phyloP scores from a whole-genome alignment of 2,797 vertebrate species.

The Microcaecilia unicolor region DNA sequence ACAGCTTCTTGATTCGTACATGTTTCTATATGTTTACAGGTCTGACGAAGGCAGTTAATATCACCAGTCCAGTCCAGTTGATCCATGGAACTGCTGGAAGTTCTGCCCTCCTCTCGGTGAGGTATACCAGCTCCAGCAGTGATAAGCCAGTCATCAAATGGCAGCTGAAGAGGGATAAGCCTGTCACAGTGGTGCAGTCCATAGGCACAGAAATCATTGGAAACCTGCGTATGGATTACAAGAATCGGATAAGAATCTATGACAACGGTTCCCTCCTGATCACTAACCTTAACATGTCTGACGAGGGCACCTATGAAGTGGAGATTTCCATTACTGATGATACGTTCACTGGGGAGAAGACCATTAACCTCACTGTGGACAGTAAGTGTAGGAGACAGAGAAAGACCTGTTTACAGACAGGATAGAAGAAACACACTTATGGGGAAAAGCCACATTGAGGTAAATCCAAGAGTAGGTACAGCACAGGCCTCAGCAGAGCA shows the following conservation, averaged over 20 bases:
- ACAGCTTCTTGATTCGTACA: too few species aligned
- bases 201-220: slow-evolving; percentile 87
- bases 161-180: slow-evolving; percentile 86
- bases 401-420: too few species aligned
- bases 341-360: slow-evolving; percentile 86
- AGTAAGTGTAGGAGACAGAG: too few species aligned
- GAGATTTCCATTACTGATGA: slow-evolving; percentile 97
- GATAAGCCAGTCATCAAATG: slow-evolving; percentile 94
- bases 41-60: slow-evolving; percentile 74
- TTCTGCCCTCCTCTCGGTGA: slow-evolving; percentile 81
- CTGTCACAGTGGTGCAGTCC: slow-evolving; percentile 88
- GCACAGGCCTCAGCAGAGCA: too few species aligned
- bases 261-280: slow-evolving; percentile 89
- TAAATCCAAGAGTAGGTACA: too few species aligned
- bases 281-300: slow-evolving; percentile 74
- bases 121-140: slow-evolving; percentile 79
- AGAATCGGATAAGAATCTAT: slow-evolving; percentile 78
- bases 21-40: slow-evolving; percentile 41
- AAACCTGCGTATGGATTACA: slow-evolving; percentile 83
- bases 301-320: slow-evolving; percentile 86
- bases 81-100: slow-evolving; percentile 79
- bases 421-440: too few species aligned
- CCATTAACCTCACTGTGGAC: slow-evolving; percentile 87
- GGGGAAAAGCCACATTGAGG: too few species aligned
- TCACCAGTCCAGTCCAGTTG: slow-evolving; percentile 74